Evolutionary conservation across 2,797 vertebrate genomes (phyloP), one percentile per base, ranked within the genome.

Genomic region (Protosalanx chinensis): DNA sequence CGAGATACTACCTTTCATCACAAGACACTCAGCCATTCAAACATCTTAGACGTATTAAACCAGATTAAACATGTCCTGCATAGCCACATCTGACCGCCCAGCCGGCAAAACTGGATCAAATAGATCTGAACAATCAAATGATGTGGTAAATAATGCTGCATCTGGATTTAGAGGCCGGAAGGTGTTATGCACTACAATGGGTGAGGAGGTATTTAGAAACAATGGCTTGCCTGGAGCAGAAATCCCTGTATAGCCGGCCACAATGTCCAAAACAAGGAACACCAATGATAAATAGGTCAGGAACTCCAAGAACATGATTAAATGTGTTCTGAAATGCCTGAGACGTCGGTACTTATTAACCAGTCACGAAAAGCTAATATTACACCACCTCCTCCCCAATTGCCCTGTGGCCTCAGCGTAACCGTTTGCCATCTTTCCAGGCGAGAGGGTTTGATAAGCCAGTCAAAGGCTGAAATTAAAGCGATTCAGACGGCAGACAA

Each of bases 181-280:
- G 76, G 64, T 75, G 67, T 70, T 63, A 6, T 27, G 61, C 73
- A 37, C 61, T 73, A 29, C 70, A 73, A 61, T 30, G 27, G 29
- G 30, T 29, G 67, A 15, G 30, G 67, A 67, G 41, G 59, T 69
- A 76, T 73, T 67, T 51, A 67, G 73, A 79, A 83, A 85, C 73
- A 79, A 75, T 72, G 70, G 71, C 62, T 8, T 64, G 32, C 51
- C 56, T 61, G 35, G 32, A 63, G 33, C n/a, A 59, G 35, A 73
- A 79, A 30, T 77, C 65, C 70, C 46, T 41, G 5, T 30, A n/a
- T 10, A 13, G 16, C 18, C 51, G 60, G 74, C 72, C 64, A 74
- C 66, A 72, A 63, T 46, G 23, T 73, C 33, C 57, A 73, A 57
- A 35, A 15, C 20, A 3, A 46, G 12, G 41, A 46, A 46, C 3